Evolutionary conservation across 1,140 invertebrate genomes (phyloP), one percentile per base, ranked within the genome.

Genomic region (Drosophila prosaltans): DNA sequence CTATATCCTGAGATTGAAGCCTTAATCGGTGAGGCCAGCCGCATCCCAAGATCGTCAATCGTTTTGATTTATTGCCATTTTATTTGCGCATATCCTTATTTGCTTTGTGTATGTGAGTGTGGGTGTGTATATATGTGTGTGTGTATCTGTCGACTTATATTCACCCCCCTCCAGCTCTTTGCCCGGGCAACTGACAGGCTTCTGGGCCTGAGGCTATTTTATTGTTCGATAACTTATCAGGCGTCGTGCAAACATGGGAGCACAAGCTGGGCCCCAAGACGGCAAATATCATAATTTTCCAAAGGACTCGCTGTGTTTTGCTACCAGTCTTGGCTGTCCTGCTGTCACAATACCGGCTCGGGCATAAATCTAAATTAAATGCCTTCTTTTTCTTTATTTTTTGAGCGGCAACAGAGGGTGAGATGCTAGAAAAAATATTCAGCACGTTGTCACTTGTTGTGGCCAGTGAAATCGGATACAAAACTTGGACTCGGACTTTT

Each of bases 361-460:
- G 69, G 85, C 78, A 89, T 89, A 89, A 89, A 89, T 89, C 84
- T 89, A 89, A 89, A 89, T 89, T 89, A 89, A 89, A 89, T 90
- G 85, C 81, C 85, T 62, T 9, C 21, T 51, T 51, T 26, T 51
- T 51, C 21, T 48, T 48, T 24, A 1, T 21, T 21, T 77, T 75
- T 72, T 83, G 83, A 83, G 77, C 80, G 43, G 62, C 63, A 70
- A 32, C 6, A 9, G 43, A 26, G 21, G 28, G 28, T 2, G 28
- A 30, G 28, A 2, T 24, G 39, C 43, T 10, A 43, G 59, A 57
- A 60, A 67, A 78, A 69, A 82, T 78, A 69, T 82, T 86, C 83
- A 82, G 82, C 84, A 80, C 73, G 81, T 80, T 89, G 83, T 89
- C 84, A 88, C 80, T 80, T 68, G 66, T 78, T 80, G 71, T 80